Base-by-base conservation (phyloP, 92 coral and sea anemone genomes). In the Paragorgia papillata region DNA sequence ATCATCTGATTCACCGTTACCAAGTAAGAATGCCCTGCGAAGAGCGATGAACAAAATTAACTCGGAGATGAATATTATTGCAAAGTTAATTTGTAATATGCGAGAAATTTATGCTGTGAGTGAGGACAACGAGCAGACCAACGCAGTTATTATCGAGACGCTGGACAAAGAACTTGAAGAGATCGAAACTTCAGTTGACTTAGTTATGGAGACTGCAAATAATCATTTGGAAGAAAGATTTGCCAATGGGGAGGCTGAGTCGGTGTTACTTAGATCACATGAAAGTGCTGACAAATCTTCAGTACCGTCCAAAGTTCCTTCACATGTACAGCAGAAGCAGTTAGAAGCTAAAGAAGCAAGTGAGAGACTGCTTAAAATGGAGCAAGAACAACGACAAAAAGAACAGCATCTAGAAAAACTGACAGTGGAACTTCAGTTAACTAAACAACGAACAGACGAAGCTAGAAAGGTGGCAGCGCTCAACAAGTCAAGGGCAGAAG, bases 371-470 rank as follows among this genome's bases (percentile, higher is more conserved):
- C 39, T 8, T 6, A 22, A 70, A 28, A 18, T 80, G 60, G 66
- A 80, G 20, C 32, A 69, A 37, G 80, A 69, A 41, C 55, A 80
- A 69, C 55, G 30, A 50, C 57, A 80, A 15, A 57, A 69, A 56
- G 80, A 80, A 43, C 29, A 29, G 18, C 41, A 80, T 24, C 40
- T 80, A 43, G 19, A 58, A 58, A 41, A 63, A 34, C 60, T 43
- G 21, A 34, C 46, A 26, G 73, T 70, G 19, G 74, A 81, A 33
- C 63, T 81, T 33, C 73, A 73, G 25, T 35, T 81, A 24, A 29
- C 85, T 37, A 81, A 73, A 61, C 80, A 81, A 75, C 22, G 85
- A 8, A 61, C 85, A 18, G 81, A 73, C 40, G 81, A 81, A 33
- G 81, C 85, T 39, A 21, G 85, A 40, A 73, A 74, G 44, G 44